These are phyloP conservation scores for Pterostichus madidus DNA, from an alignment of 2,888 invertebrate genomes.

Conservation along the genomic window DNA sequence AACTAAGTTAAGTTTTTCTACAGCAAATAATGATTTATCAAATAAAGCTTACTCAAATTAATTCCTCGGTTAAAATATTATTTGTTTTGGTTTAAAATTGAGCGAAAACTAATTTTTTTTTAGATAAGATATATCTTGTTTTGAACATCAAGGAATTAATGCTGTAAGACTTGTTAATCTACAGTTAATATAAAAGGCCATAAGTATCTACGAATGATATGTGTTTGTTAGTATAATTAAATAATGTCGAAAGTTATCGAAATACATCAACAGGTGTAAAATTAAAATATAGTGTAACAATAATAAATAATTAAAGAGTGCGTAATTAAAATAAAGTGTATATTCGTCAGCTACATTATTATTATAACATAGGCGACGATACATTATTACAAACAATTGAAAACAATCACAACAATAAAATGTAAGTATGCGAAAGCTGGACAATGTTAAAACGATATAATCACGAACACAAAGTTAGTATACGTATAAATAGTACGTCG, in stretches of 20 bases:
- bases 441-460: not conserved
- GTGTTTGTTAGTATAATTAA: slow-evolving; percentile 45
- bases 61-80: slow-evolving; percentile 35
- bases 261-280: slow-evolving; percentile 10
- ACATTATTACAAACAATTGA: slow-evolving; percentile 13
- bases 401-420: slow-evolving; percentile 20
- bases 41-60: slow-evolving; percentile 17
- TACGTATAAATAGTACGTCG: slow-evolving; percentile 21
- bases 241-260: slow-evolving; percentile 45
- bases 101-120: not conserved
- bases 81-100: not conserved
- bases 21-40: slow-evolving; percentile 42
- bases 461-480: slow-evolving; percentile 36
- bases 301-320: not conserved
- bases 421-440: slow-evolving; percentile 29
- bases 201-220: slow-evolving; percentile 67
- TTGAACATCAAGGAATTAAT: slow-evolving; percentile 37
- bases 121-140: not conserved
- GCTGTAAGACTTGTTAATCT: slow-evolving; percentile 55
- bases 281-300: slow-evolving; percentile 12
- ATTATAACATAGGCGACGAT: no score
- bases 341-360: no score
- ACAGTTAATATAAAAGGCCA: slow-evolving; percentile 72
- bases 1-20: slow-evolving; percentile 37
- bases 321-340: slow-evolving; percentile 8